Base-by-base conservation (phyloP, 2,888 invertebrate genomes). In the Lapara coniferarum region DNA sequence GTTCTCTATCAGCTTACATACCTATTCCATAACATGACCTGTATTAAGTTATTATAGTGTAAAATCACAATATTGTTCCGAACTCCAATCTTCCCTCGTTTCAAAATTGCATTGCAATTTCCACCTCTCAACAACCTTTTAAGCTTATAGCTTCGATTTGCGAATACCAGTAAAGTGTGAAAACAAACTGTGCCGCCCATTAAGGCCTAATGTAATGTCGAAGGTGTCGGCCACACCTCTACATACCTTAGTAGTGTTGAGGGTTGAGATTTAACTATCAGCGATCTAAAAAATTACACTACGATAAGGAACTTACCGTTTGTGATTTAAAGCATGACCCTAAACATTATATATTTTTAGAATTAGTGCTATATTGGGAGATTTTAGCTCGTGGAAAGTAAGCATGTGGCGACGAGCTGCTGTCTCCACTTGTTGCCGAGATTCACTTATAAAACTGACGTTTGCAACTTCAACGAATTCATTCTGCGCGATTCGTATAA, bases 161-260 rank as follows among this genome's bases (percentile, higher is more conserved):
- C 13, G 49, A 59, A 46, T 46, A 19, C 49, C 19, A 6, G 63
- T 63, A 19, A 63, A 63, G 19, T 63, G 19, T 63, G 46, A 63
- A 63, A 49, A 63, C 63, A 63, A 63, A 63, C 63, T 63, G 63
- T 63, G 19, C 63, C 63, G 63, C 19, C 46, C n/a, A 49, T 63
- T 63, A 63, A 63, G 63, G 12, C 19, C 19, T 63, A 49, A 63
- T 63, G 19, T 63, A 16, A 16, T 16, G 13, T 49, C 19, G 19
- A 19, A 46, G 49, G 63, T 49, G 46, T 59, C 46, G 49, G 19
- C 46, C 63, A 63, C 63, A 63, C 63, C 63, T 49, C 49, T 49
- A 63, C 46, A 44, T 46, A 19, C 63, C 49, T 63, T 63, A 19
- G 7, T 25, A 19, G 19, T 63, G 59, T 19, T 63, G 16, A 19